These are phyloP conservation scores for Acanthococcus lagerstroemiae DNA, from an alignment of 2,888 invertebrate species.

Conservation along the genomic window DNA sequence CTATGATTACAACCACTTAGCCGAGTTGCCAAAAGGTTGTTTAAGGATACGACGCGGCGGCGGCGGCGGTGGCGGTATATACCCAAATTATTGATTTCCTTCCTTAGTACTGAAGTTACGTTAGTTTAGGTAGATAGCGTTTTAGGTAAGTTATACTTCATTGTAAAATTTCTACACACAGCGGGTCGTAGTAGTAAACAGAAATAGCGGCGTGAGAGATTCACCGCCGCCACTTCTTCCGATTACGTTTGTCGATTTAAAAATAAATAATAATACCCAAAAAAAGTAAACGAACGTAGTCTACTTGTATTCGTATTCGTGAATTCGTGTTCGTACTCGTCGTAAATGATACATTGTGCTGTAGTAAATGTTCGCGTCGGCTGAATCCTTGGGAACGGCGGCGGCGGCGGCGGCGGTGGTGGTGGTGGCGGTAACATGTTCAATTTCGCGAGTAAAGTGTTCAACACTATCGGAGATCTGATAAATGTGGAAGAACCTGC, in stretches of 20 bases:
- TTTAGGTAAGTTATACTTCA: conserved; percentile 20
- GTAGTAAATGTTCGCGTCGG: too few species aligned
- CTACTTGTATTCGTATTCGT: neutral
- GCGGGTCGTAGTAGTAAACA: conserved; percentile 14
- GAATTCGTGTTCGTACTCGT: neutral
- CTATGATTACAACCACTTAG: too few species aligned
- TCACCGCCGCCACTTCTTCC: too few species aligned
- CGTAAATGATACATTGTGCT: too few species aligned
- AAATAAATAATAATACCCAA: neutral
- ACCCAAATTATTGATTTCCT: conserved; percentile 29
- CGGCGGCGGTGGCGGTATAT: neutral
- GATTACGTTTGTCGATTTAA: neutral
- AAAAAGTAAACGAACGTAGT: neutral
- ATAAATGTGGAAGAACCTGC: conserved; percentile 36
- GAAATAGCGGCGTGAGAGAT: conserved; percentile 9
- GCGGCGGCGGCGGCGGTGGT: neutral
- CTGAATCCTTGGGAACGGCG: neutral
- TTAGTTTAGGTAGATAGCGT: conserved; percentile 28
- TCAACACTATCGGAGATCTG: conserved; percentile 43
- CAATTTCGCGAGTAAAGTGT: conserved; percentile 44
- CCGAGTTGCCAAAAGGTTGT: conserved; percentile 18
- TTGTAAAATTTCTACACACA: conserved; percentile 15
- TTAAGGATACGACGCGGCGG: neutral
- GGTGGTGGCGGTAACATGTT: conserved; percentile 40
- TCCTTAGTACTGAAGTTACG: conserved; percentile 25